Base-by-base conservation (phyloP, 2,888 invertebrate genomes). In the Norana najaformis region DNA sequence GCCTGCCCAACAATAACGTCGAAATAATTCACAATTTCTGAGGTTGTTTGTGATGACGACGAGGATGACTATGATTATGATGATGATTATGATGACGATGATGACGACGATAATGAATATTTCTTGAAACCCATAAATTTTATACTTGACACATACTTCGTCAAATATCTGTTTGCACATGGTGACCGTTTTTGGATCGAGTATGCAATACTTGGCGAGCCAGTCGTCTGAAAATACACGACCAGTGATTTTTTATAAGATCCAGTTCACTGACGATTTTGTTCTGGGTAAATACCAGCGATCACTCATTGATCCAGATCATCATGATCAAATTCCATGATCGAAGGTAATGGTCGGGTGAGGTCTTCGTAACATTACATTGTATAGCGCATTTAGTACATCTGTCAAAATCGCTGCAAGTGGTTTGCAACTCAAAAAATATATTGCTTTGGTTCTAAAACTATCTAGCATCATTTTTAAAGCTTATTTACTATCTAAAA, bases 161-260 rank as follows among this genome's bases (percentile, higher is more conserved):
- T 69, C 69, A 69, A 69, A 69, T n/a, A 69, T 69, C 69, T 69
- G 11, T n/a, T 69, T 69, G 69, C 69, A 69, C 30, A 69, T 69
- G 30, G n/a, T 69, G 16, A 69, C 69, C 3, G 69, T 69, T n/a
- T 91, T 92, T 88, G 92, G 92, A 23, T 92, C 92, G 83, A 94
- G 93, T 88, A 94, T 94, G 91, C 94, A 94, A 90, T 94, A 94
- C 90, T 93, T 94, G 23, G 94, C 92, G 41, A 94, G 92, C 91
- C 93, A 94, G 41, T 93, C 93, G 92, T 94, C 94, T 94, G 89
- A 88, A 88, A 88, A 35, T 0, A 88, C 13, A 41, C n/a, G 2
- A 69, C 30, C 5, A n/a, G n/a, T 69, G 5, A 6, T 69, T 69
- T n/a, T n/a, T n/a, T 69, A 69, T n/a, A 11, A 69, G 69, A 5